phyloP scores from a whole-genome alignment of 2,888 invertebrate genomes.

The Lasioglossum pauxillum region DNA sequence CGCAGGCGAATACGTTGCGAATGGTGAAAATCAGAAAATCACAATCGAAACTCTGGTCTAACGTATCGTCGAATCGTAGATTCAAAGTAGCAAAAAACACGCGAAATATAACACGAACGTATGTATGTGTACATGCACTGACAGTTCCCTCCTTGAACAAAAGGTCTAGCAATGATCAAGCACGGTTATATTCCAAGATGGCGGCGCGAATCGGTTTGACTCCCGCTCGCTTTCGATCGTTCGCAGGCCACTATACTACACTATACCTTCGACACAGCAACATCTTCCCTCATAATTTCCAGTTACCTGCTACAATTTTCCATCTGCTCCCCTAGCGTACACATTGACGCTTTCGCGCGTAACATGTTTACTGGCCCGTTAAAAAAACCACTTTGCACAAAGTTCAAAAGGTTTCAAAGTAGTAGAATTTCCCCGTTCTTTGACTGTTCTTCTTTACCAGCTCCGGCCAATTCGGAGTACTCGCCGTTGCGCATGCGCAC shows the following conservation, averaged over 20 bases:
- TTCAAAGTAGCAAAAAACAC: slow-evolving; percentile 37
- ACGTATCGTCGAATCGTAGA: not conserved
- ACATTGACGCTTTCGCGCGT: not conserved
- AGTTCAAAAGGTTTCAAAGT: slow-evolving; percentile 22
- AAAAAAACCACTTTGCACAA: not conserved
- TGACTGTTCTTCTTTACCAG: slow-evolving; percentile 18
- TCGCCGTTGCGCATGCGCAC: slow-evolving; percentile 29
- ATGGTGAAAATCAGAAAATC: slow-evolving; percentile 3
- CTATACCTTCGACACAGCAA: not conserved
- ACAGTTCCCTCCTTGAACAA: slow-evolving; percentile 61
- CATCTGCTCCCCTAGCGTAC: not conserved
- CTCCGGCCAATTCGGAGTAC: slow-evolving; percentile 23
- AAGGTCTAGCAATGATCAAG: slow-evolving; percentile 36
- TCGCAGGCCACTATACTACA: slow-evolving; percentile 4
- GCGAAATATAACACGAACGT: slow-evolving; percentile 29
- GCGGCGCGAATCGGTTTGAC: slow-evolving; percentile 55
- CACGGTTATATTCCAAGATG: slow-evolving; percentile 59
- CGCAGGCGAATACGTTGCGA: not conserved
- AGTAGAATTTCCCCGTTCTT: slow-evolving; percentile 27
- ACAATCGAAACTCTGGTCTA: not conserved
- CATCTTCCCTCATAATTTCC: not conserved
- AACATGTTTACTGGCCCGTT: not conserved
- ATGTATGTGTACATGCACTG: slow-evolving; percentile 46
- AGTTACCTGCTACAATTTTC: not conserved
- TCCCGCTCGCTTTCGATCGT: slow-evolving; percentile 18